These are phyloP conservation scores for Botrylloides violaceus DNA, from an alignment of 23 tunicate genomes.

Conservation along the genomic window DNA sequence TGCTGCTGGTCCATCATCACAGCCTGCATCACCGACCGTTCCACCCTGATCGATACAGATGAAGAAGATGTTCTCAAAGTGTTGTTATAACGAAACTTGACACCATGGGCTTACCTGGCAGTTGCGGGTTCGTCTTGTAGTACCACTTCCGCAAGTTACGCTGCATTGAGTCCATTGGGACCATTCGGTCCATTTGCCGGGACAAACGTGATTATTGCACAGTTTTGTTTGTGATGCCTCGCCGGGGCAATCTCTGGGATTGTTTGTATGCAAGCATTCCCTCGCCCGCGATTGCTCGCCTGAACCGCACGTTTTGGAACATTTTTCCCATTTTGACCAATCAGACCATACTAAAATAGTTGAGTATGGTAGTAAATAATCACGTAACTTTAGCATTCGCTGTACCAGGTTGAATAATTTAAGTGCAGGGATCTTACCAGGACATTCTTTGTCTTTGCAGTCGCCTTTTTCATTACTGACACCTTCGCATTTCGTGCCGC, in stretches of 20 bases:
- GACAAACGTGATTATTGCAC: conserved; percentile 12
- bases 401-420: no score
- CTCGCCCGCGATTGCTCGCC: conserved; percentile 17
- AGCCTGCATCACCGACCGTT: conserved; percentile 2
- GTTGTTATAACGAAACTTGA: background rate
- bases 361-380: no score
- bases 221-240: background rate
- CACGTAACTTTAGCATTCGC: no score
- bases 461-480: background rate
- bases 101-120: background rate
- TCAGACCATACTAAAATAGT: background rate
- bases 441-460: conserved; percentile 15
- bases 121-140: background rate
- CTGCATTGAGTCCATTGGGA: background rate
- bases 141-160: conserved; percentile 9
- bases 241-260: conserved; percentile 11
- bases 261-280: conserved; percentile 3
- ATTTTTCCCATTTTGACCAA: conserved; percentile 8
- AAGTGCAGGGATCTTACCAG: conserved; percentile 20
- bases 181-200: conserved; percentile 17
- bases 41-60: conserved; percentile 9
- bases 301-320: conserved; percentile 12
- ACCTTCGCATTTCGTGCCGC: conserved; percentile 16
- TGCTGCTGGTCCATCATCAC: background rate
- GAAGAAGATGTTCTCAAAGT: background rate